Percentiles rank a stretch among this genome's conserved stretches.
phyloP scores from a whole-genome alignment of 2,888 invertebrate species.

The Dynastes hyllus region DNA sequence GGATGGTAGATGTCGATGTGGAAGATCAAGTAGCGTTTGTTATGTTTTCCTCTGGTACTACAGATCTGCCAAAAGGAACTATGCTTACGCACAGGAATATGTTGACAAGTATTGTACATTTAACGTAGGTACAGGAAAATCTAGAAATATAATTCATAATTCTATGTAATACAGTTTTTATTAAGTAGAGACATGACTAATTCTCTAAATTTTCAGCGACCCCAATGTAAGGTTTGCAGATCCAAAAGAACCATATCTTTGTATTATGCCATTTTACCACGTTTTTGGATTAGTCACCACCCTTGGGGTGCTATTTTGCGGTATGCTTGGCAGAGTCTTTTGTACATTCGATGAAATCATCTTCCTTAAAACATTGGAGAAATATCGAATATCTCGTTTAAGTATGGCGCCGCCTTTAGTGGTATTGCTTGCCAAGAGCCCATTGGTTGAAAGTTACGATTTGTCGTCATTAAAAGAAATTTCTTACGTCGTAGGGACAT shows the following conservation, averaged over 20 bases:
- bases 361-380: constrained; percentile 80
- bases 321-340: constrained; percentile 65
- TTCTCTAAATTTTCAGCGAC: constrained; percentile 49
- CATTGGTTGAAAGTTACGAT: constrained; percentile 82
- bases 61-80: constrained; percentile 81
- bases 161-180: neutral
- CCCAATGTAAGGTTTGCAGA: constrained; percentile 44
- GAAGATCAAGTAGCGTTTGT: constrained; percentile 59
- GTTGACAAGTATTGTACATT: constrained; percentile 32
- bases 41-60: constrained; percentile 81
- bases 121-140: constrained; percentile 14
- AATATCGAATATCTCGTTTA: constrained; percentile 78
- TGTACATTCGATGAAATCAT: constrained; percentile 80
- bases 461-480: constrained; percentile 79
- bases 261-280: constrained; percentile 62
- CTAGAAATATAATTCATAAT: too few relatives aligned
- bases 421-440: constrained; percentile 86
- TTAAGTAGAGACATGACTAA: neutral
- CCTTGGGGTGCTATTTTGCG: constrained; percentile 56
- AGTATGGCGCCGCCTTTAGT: constrained; percentile 87
- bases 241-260: constrained; percentile 52
- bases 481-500: constrained; percentile 85
- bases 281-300: constrained; percentile 60
- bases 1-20: constrained; percentile 50
- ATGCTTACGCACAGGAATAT: constrained; percentile 76